Percentiles rank a stretch among this genome's conserved stretches.
These are phyloP conservation scores for Zoanthus gigantus DNA, from an alignment of 92 coral and sea anemone genomes.

Conservation along the genomic window DNA sequence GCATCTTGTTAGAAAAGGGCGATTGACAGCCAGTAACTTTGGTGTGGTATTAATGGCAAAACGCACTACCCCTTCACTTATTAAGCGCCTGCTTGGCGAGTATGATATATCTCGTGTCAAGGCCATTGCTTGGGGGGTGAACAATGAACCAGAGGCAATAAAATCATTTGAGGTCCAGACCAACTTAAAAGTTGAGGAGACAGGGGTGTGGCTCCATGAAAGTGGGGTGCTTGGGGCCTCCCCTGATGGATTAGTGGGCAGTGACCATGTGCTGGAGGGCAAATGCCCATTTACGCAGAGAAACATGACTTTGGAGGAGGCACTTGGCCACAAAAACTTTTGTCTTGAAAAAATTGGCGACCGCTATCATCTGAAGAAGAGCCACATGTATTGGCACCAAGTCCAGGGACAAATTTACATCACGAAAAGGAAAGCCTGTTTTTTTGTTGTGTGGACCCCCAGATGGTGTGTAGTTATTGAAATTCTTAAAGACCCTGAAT, in stretches of 20 bases:
- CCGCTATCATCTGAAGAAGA: slow-evolving; percentile 21
- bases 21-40: slow-evolving; percentile 47
- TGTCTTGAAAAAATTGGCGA: slow-evolving; percentile 41
- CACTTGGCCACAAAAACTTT: slow-evolving; percentile 11
- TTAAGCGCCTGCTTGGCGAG: slow-evolving; percentile 53
- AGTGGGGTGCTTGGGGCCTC: slow-evolving; percentile 60
- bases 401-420: slow-evolving; percentile 51
- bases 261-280: slow-evolving; percentile 42
- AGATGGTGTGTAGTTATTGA: slow-evolving; percentile 23
- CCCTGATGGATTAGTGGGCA: slow-evolving; percentile 54
- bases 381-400: slow-evolving; percentile 60
- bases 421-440: slow-evolving; percentile 18
- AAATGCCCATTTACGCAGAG: slow-evolving; percentile 54
- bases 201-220: slow-evolving; percentile 54
- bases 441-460: background rate
- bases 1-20: slow-evolving; percentile 48
- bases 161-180: slow-evolving; percentile 6
- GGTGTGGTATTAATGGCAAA: slow-evolving; percentile 34
- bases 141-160: slow-evolving; percentile 47
- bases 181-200: slow-evolving; percentile 29
- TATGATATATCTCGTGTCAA: slow-evolving; percentile 57
- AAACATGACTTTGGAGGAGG: slow-evolving; percentile 40
- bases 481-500: slow-evolving; percentile 33
- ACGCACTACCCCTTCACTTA: slow-evolving; percentile 40
- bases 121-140: slow-evolving; percentile 55